Evolutionary conservation across 2,888 invertebrate species (phyloP).

Genomic region (Sturmia bella): DNA sequence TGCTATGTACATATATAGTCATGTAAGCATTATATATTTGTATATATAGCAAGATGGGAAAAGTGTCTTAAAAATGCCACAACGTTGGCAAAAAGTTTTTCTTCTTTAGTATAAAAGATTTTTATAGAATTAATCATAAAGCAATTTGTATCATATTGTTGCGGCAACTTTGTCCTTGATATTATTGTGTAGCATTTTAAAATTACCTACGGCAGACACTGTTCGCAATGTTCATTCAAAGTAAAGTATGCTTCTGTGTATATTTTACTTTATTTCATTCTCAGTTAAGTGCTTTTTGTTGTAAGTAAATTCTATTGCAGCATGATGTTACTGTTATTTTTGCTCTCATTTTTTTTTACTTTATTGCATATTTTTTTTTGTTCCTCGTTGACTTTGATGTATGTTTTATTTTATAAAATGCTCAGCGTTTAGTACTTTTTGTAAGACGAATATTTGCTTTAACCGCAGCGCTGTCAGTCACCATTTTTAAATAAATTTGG

Average conservation of each 20-base stretch:
- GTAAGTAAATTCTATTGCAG: conserved; percentile 46
- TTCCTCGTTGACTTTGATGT: conserved; percentile 21
- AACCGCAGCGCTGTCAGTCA: no score
- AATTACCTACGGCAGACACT: neutral
- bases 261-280: conserved; percentile 31
- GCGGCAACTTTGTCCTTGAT: conserved; percentile 24
- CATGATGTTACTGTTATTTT: conserved; percentile 6
- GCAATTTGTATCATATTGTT: conserved; percentile 37
- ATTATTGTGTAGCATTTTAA: conserved; percentile 19
- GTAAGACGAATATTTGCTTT: no score
- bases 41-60: no score
- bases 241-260: no score
- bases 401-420: neutral
- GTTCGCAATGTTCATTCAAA: conserved; percentile 16
- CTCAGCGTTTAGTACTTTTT: neutral
- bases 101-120: neutral
- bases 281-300: conserved; percentile 67
- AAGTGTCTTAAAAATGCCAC: conserved; percentile 25
- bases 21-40: no score
- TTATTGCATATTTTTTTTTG: conserved; percentile 17
- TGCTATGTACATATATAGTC: no score
- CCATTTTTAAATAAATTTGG: no score
- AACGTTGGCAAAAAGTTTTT: conserved; percentile 12
- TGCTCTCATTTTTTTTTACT: conserved; percentile 17
- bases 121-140: conserved; percentile 21